Base-by-base conservation (phyloP, 2,888 invertebrate species). In the Sinelater perroti region DNA sequence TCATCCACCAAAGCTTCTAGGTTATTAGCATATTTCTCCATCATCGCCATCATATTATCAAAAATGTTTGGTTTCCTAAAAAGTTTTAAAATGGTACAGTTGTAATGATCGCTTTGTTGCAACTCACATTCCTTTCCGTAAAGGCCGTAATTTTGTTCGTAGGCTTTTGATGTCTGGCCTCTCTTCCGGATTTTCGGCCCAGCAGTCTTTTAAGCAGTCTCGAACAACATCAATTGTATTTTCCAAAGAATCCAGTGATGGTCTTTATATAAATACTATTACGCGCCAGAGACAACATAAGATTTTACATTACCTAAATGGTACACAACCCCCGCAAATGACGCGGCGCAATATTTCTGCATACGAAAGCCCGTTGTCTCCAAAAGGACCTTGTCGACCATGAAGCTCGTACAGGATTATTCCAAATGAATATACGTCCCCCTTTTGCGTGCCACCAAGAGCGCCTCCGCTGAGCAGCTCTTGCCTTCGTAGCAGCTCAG, bases 11-110 rank as follows among this genome's bases (percentile, higher is more conserved):
- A 81, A 0, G 88, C 93, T 78, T 97, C 97, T 68, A 97, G 82
- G 78, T 97, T 97, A 71, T 92, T 95, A 7, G 96, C 95, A 74
- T 97, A 97, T 73, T 95, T 95, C 77, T 97, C 97, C 95, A 97
- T 95, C 87, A 97, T 95, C 0, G 92, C 91, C 85, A 97, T 93
- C 95, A 97, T 96, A 74, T 97, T 97, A 78, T 97, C 97, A 70
- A 97, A 93, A 69, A 97, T 96, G 78, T 97, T 97, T 11, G 93
- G 89, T 78, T 94, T 91, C 90, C 93, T 94, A 40, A 45, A 38
- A 60, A 31, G 46, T 46, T 44, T 18, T 36, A n/a, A n/a, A n/a
- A n/a, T n/a, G n/a, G n/a, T n/a, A n/a, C n/a, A n/a, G n/a, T n/a
- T n/a, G n/a, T n/a, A n/a, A n/a, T n/a, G n/a, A n/a, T n/a, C n/a